Percentiles rank a stretch among this genome's conserved stretches.
phyloP scores from a whole-genome alignment of 2,113 vertebrate species.

The Nothoprocta perdicaria region DNA sequence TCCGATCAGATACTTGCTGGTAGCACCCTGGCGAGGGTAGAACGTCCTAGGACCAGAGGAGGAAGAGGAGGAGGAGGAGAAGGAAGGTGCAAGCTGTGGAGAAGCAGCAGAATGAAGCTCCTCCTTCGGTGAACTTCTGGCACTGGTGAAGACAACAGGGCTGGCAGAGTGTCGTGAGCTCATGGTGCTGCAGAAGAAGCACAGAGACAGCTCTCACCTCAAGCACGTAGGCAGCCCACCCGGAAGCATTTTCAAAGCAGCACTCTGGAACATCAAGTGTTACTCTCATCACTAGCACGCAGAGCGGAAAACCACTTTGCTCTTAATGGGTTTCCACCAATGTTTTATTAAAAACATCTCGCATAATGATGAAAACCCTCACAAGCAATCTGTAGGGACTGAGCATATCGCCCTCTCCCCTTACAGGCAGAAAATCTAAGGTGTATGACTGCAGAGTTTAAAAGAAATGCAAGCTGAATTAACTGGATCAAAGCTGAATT shows the following conservation, averaged over 20 bases:
- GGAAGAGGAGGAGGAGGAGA: constrained; percentile 90
- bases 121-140: constrained; percentile 92
- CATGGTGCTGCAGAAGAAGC: constrained; percentile 78
- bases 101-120: constrained; percentile 88
- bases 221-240: background rate
- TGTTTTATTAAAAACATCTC: background rate
- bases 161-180: constrained; percentile 90
- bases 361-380: background rate
- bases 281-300: fast-evolving
- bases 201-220: constrained; percentile 48
- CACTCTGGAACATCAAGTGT: background rate
- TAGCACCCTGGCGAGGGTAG: constrained; percentile 98
- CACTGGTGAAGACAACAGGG: constrained; percentile 83
- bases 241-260: constrained; percentile 1
- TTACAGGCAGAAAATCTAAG: background rate
- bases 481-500: background rate
- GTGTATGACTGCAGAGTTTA: background rate
- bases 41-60: constrained; percentile 94
- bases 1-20: constrained; percentile 98
- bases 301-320: background rate
- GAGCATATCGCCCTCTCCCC: background rate
- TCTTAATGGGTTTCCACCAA: background rate
- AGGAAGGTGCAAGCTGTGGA: constrained; percentile 81
- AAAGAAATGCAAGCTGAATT: background rate
- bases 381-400: background rate